These are phyloP conservation scores for Microtus oregoni DNA, from an alignment of 2,113 vertebrate species.

Conservation along the genomic window DNA sequence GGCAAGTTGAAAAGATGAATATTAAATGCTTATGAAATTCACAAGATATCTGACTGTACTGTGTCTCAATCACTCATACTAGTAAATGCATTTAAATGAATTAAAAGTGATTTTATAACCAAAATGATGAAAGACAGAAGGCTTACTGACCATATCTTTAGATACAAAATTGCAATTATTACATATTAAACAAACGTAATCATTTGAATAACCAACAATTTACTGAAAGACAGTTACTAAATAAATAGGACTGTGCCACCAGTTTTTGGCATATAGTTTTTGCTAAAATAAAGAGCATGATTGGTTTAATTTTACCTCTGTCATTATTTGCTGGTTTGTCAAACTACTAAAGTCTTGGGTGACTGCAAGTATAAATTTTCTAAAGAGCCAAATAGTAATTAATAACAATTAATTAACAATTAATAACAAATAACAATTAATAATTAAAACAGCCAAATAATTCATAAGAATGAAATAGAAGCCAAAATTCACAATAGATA, in stretches of 20 bases:
- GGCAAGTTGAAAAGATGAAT: not conserved
- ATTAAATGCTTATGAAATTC: not conserved
- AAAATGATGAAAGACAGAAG: not conserved
- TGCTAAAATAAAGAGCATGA: not conserved
- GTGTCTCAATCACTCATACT: not conserved
- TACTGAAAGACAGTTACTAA: not conserved
- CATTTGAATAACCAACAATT: not conserved
- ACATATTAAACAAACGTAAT: not conserved
- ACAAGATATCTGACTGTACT: not conserved
- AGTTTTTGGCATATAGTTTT: not conserved
- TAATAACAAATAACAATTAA: too few species aligned
- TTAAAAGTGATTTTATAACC: rapidly evolving
- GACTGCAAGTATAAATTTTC: not conserved
- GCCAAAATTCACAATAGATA: rapidly evolving
- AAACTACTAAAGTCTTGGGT: not conserved
- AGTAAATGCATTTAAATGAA: not conserved
- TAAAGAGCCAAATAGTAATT: too few species aligned
- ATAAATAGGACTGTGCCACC: not conserved
- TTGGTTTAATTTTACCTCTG: not conserved
- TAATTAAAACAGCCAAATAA: too few species aligned
- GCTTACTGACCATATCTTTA: not conserved
- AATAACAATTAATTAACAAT: too few species aligned
- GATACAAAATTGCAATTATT: not conserved
- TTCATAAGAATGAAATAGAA: not conserved
- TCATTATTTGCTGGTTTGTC: not conserved